These are phyloP conservation scores for Pegoplata infirma DNA, from an alignment of 2,888 invertebrate species.

Conservation along the genomic window DNA sequence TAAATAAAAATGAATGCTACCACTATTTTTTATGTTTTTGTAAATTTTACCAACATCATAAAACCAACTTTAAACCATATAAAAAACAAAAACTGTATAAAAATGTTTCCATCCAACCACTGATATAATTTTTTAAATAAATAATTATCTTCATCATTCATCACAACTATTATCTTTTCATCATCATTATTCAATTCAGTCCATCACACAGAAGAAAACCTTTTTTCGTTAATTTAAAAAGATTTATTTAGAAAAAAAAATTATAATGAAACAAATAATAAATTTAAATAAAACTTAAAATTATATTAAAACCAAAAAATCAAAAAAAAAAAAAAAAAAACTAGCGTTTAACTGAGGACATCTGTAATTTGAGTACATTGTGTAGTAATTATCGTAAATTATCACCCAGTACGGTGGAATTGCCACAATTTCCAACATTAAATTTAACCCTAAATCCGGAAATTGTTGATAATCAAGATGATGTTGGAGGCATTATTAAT, in stretches of 20 bases:
- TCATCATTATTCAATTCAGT: background rate
- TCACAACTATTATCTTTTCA: background rate
- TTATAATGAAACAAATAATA: slow-evolving; percentile 39
- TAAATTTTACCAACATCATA: background rate
- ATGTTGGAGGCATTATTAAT: slow-evolving; percentile 70
- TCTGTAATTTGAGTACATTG: slow-evolving; percentile 80
- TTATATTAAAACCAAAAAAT: slow-evolving; percentile 29
- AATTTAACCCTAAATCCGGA: slow-evolving; percentile 62
- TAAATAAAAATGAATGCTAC: background rate
- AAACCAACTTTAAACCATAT: slow-evolving; percentile 18
- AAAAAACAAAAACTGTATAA: slow-evolving; percentile 13
- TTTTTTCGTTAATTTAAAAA: slow-evolving; percentile 33
- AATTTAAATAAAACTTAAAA: slow-evolving; percentile 27
- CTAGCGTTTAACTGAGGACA: slow-evolving; percentile 81
- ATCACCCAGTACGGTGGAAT: slow-evolving; percentile 72
- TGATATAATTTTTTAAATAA: background rate
- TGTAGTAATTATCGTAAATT: slow-evolving; percentile 77
- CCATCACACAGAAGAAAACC: slow-evolving; percentile 29
- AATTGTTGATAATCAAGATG: slow-evolving; percentile 59
- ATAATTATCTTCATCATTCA: background rate
- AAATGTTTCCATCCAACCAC: slow-evolving; percentile 7
- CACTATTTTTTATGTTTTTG: background rate
- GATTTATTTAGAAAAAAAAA: slow-evolving; percentile 17
- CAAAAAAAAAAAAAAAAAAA: slow-evolving; percentile 63
- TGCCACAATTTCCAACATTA: slow-evolving; percentile 67